A percentile compares a stretch with the other conserved stretches of the same genome.
phyloP scores from a whole-genome alignment of 2,797 vertebrate species.

The Tragopan temminckii region DNA sequence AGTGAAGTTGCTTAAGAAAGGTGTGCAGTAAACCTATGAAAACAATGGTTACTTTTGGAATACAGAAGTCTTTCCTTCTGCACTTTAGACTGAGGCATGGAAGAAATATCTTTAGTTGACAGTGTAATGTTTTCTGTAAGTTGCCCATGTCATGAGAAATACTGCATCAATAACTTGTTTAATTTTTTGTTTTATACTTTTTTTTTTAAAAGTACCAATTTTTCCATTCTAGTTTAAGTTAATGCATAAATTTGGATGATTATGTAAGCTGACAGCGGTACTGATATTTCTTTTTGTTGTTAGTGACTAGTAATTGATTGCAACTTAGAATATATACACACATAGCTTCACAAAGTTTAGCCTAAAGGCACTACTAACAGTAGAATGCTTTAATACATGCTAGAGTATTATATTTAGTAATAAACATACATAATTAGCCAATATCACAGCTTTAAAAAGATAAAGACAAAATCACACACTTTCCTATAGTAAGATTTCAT shows the following conservation, averaged over 20 bases:
- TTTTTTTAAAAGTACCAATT: slow-evolving; percentile 74
- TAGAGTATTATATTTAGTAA: slow-evolving; percentile 93
- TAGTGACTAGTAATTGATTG: slow-evolving; percentile 80
- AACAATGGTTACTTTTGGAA: slow-evolving; percentile 46
- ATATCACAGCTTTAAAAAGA: slow-evolving; percentile 89
- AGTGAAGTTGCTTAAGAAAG: slow-evolving; percentile 65
- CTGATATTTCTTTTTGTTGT: slow-evolving; percentile 80
- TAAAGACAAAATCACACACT: slow-evolving; percentile 83
- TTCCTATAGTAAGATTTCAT: slow-evolving; percentile 82
- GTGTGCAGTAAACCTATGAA: slow-evolving; percentile 73
- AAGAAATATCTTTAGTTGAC: slow-evolving; percentile 79
- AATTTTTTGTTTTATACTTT: slow-evolving; percentile 67
- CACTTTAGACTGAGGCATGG: slow-evolving; percentile 86
- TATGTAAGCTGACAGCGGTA: slow-evolving; percentile 83
- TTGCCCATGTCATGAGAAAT: slow-evolving; percentile 76
- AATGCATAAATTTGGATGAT: slow-evolving; percentile 78
- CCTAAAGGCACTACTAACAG: slow-evolving; percentile 88
- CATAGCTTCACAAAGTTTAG: slow-evolving; percentile 80
- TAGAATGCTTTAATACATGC: slow-evolving; percentile 93
- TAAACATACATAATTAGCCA: slow-evolving; percentile 90
- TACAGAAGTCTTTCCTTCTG: slow-evolving; percentile 80
- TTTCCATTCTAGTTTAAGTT: slow-evolving; percentile 79
- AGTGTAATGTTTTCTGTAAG: slow-evolving; percentile 78
- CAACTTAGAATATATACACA: slow-evolving; percentile 86
- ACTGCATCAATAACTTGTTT: slow-evolving; percentile 69